Evolutionary conservation across 2,888 invertebrate genomes (phyloP).

Genomic region (Drosophila mulleri): DNA sequence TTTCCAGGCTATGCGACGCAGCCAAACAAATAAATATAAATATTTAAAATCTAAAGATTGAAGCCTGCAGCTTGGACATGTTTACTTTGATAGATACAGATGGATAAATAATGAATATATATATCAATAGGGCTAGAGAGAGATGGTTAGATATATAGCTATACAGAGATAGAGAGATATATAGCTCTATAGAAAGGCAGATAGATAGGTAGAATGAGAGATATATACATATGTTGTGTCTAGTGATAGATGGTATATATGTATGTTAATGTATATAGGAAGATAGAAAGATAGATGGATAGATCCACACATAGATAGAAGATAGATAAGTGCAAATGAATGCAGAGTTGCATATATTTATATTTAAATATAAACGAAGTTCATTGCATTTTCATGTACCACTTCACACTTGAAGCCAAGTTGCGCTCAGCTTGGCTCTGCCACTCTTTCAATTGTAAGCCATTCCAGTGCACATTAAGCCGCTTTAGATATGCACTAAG

Average conservation of each 20-base stretch:
- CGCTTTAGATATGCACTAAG: neutral
- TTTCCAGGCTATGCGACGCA: neutral
- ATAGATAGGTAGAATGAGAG: too few relatives aligned
- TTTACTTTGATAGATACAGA: neutral
- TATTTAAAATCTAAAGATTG: neutral
- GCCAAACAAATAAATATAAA: constrained; percentile 3
- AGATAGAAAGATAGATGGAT: too few relatives aligned
- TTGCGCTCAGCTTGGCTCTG: neutral
- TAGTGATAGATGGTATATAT: too few relatives aligned
- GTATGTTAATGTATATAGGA: too few relatives aligned
- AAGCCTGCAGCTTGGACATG: too few relatives aligned
- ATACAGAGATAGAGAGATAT: too few relatives aligned
- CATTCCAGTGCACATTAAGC: neutral
- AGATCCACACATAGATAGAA: too few relatives aligned
- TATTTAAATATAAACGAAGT: too few relatives aligned
- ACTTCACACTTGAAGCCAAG: neutral
- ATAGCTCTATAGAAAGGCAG: neutral
- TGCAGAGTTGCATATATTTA: neutral
- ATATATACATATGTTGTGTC: too few relatives aligned
- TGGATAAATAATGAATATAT: too few relatives aligned
- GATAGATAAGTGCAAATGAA: neutral
- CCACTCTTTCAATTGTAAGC: neutral
- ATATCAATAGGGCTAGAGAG: too few relatives aligned
- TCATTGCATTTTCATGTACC: neutral
- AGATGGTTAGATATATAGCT: too few relatives aligned